These are phyloP conservation scores for Phoenoteleia sp. DNA, from an alignment of 2,888 invertebrate genomes.

Conservation along the genomic window DNA sequence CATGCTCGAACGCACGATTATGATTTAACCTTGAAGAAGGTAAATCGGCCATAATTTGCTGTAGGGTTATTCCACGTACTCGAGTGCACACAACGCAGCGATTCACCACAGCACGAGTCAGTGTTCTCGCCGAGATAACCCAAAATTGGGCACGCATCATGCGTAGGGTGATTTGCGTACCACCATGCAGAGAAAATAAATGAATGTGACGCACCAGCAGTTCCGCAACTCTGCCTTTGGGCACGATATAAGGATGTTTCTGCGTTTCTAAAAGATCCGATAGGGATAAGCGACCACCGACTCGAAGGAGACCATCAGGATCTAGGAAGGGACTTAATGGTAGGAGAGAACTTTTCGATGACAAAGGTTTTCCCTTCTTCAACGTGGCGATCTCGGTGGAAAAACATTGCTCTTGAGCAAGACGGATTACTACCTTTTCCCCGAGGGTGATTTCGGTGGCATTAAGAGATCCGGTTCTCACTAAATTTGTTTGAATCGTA, in stretches of 20 bases:
- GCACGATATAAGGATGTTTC: neutral
- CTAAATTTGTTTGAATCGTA: too few species aligned
- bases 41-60: too few species aligned
- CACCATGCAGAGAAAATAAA: neutral
- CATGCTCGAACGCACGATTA: too few species aligned
- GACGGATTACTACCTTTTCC: neutral
- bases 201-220: neutral
- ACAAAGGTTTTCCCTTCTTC: neutral
- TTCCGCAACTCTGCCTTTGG: neutral
- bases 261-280: neutral
- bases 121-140: too few species aligned
- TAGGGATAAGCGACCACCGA: neutral
- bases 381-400: neutral
- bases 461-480: too few species aligned
- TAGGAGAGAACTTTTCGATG: neutral
- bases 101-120: too few species aligned
- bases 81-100: too few species aligned
- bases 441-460: neutral
- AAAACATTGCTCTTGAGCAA: neutral
- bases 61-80: too few species aligned
- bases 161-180: too few species aligned
- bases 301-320: neutral
- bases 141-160: too few species aligned
- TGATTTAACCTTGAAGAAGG: too few species aligned
- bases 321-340: conserved; percentile 30